Conservation (phyloP, 2,113 vertebrate genomes). For the Globicephala melas region DNA sequence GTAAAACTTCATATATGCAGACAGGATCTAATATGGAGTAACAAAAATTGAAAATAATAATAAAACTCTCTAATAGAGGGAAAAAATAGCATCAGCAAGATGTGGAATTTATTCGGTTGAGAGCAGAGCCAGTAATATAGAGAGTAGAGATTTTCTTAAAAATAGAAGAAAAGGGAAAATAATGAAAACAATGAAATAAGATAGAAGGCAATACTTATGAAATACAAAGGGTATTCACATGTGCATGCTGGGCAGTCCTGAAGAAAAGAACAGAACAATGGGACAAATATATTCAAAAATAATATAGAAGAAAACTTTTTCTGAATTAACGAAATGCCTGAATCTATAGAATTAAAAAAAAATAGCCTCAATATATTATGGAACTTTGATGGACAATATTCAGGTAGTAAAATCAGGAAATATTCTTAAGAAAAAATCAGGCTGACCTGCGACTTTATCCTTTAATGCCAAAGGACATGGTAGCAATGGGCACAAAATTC, state of each 20-base stretch:
- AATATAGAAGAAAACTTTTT: conserved; percentile 46
- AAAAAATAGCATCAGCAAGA: not conserved
- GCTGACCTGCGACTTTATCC: not conserved
- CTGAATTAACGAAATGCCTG: conserved; percentile 1
- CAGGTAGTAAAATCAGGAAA: not conserved
- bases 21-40: not conserved
- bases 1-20: not conserved
- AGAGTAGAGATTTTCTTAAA: not conserved
- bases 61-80: not conserved
- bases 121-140: not conserved
- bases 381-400: not conserved
- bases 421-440: conserved; percentile 16
- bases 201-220: not conserved
- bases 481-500: not conserved
- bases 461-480: not conserved
- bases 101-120: not conserved
- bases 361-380: not conserved
- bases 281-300: not conserved
- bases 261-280: not conserved
- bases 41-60: not conserved
- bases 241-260: not conserved
- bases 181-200: not conserved
- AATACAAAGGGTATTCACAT: not conserved
- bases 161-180: not conserved
- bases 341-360: not conserved